Evolutionary conservation across 2,797 vertebrate genomes (phyloP), one percentile per base, ranked within the genome.

Genomic region (Numenius phaeopus): DNA sequence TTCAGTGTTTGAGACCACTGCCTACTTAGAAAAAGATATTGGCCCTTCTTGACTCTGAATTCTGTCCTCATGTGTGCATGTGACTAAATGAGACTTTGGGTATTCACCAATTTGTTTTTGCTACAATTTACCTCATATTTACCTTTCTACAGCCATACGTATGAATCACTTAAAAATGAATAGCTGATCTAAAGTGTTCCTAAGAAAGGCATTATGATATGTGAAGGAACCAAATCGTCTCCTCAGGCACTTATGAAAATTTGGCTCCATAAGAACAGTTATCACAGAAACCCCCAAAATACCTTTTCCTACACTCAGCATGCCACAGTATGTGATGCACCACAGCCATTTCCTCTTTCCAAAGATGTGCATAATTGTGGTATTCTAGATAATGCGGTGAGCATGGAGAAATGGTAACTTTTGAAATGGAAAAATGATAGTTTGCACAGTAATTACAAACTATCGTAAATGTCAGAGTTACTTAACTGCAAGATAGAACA

Each of bases 311-410:
- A 7, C 18, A 1, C 30, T 84, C 14, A 3, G 52, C 55, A 46
- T 44, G n/a, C 62, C 73, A 47, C 73, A 70, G 30, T 9, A 32
- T 7, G 34, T 3, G 66, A 66, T 11, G 44, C 29, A n/a, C 90
- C 83, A 82, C 78, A 96, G 88, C 29, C 62, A 92, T 83, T 92
- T 93, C 78, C 90, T 77, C 59, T 70, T 79, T 75, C 75, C 65
- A 61, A 80, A 44, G 84, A 80, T 37, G 61, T 7, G 2, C 66
- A 71, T 90, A 83, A 46, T 27, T 96, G 87, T 93, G 86, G 93
- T 75, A 52, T 64, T 70, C 92, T 90, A 77, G 78, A 83, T 92
- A 93, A 77, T 87, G 65, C 69, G 57, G 57, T 16, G 5, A 81
- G 75, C 61, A 64, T 0, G 10, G 24, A 79, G 90, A 92, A 93